Evolutionary conservation across 2,888 invertebrate species (phyloP).

Genomic region (Calameuta pallipes): DNA sequence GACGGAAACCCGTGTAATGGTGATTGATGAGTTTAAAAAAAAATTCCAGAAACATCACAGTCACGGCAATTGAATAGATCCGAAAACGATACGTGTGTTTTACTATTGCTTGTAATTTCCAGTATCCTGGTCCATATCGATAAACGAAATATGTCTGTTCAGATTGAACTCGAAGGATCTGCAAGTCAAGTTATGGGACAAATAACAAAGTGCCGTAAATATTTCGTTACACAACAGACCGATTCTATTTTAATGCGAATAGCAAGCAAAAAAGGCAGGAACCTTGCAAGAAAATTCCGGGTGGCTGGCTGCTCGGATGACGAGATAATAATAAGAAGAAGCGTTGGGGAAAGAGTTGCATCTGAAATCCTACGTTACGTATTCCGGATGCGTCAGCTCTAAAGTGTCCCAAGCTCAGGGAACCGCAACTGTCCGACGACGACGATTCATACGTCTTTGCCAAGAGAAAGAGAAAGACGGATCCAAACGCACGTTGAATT

Average conservation of each 20-base stretch:
- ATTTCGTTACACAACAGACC: not conserved
- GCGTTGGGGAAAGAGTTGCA: conserved; percentile 12
- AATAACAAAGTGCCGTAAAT: not conserved
- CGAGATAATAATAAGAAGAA: not conserved
- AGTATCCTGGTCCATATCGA: not conserved
- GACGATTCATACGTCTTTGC: conserved; percentile 54
- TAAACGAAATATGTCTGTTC: too few relatives aligned
- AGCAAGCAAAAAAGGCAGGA: not conserved
- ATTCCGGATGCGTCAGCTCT: conserved; percentile 57
- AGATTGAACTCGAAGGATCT: too few relatives aligned
- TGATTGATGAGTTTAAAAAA: not conserved
- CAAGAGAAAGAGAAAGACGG: not conserved
- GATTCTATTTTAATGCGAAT: not conserved
- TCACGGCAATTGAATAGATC: not conserved
- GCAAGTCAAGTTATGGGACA: too few relatives aligned
- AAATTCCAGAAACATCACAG: not conserved
- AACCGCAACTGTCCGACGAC: conserved; percentile 53
- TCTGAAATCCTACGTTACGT: conserved; percentile 57
- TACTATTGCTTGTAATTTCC: not conserved
- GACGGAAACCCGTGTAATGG: too few relatives aligned
- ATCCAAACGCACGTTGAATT: conserved; percentile 49
- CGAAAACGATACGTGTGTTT: not conserved
- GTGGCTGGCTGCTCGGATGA: not conserved
- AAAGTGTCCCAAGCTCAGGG: conserved; percentile 48
- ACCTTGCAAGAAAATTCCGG: not conserved